Base-by-base conservation (phyloP, 2,113 vertebrate species). In the Bettongia penicillata region DNA sequence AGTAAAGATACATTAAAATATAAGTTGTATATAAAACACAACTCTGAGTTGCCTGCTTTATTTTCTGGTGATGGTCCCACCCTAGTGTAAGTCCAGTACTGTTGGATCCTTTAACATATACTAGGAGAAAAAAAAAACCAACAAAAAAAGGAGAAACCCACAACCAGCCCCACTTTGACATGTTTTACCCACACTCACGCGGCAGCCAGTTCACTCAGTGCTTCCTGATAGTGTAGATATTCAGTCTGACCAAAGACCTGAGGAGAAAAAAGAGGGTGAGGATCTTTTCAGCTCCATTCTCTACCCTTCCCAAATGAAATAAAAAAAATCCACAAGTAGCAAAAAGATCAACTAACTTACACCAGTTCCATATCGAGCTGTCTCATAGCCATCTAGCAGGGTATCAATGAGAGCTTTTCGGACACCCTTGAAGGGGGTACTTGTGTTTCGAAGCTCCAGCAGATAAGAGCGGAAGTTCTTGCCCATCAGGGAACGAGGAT, bases 311-410 rank as follows among this genome's bases (percentile, higher is more conserved):
- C 48, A 50, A 11, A 48, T 50, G 25, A 93, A 93, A n/a, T n/a
- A 61, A 61, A 55, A 31, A 55, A 37, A 53, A 93, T n/a, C 28
- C 14, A 51, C 6, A 43, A 23, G 68, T 3, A 43, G n/a, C 68
- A 84, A 43, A 84, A 24, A 9, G 53, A 47, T 61, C 3, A 5
- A 31, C 0, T 43, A 23, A 23, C 98, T 98, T 57, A 99, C 99
- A 99, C 99, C 99, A 0, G 99, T 99, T 43, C 99, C 99, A 0
- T 99, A 99, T 26, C 99, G 99, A 1, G 99, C 99, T 4, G 97
- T 99, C 92, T 99, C 99, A 19, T 99, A 99, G 0, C 99, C 99
- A 3, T 99, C 99, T 97, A 99, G 97, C 96, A 99, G 98, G 0
- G 98, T 96, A 97, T 99, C 99, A 0, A 99, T 98, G 93, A 99